Base-by-base conservation (phyloP, 1,140 invertebrate species). In the Stenopsyche tienmushanensis region DNA sequence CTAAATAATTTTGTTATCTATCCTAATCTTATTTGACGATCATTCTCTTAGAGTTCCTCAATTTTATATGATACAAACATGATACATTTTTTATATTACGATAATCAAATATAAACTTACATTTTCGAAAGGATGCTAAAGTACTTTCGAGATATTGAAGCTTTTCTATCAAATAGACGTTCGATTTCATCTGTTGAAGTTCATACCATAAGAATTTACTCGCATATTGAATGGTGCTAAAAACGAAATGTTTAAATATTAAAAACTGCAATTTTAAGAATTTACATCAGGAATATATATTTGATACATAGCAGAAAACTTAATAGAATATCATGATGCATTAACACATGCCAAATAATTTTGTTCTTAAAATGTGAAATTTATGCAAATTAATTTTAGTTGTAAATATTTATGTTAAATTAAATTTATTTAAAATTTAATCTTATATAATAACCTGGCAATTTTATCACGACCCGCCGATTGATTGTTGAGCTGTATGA, bases 41-140 rank as follows among this genome's bases (percentile, higher is more conserved):
- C n/a, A n/a, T n/a, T n/a, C n/a, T n/a, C n/a, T n/a, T n/a, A n/a
- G n/a, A n/a, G n/a, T n/a, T n/a, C n/a, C n/a, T n/a, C n/a, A n/a
- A n/a, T n/a, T n/a, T n/a, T n/a, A n/a, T n/a, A n/a, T n/a, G n/a
- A n/a, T n/a, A n/a, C n/a, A n/a, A n/a, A n/a, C n/a, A n/a, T n/a
- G n/a, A n/a, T n/a, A n/a, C n/a, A n/a, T n/a, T n/a, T n/a, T n/a
- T n/a, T n/a, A n/a, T n/a, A n/a, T n/a, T n/a, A n/a, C n/a, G n/a
- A n/a, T n/a, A n/a, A n/a, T n/a, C n/a, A n/a, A n/a, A 9, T 10
- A 62, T 15, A 42, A 41, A 74, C 72, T 82, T 80, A 91, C 88
- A 78, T 83, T 89, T n/a, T 72, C 88, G 79, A 67, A 88, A 89
- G 53, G 86, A 87, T 72, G 88, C 88, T 42, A 90, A 81, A 41